These are phyloP conservation scores for Xenotilapia longispinis DNA, from an alignment of 2,113 vertebrate species.

Conservation along the genomic window DNA sequence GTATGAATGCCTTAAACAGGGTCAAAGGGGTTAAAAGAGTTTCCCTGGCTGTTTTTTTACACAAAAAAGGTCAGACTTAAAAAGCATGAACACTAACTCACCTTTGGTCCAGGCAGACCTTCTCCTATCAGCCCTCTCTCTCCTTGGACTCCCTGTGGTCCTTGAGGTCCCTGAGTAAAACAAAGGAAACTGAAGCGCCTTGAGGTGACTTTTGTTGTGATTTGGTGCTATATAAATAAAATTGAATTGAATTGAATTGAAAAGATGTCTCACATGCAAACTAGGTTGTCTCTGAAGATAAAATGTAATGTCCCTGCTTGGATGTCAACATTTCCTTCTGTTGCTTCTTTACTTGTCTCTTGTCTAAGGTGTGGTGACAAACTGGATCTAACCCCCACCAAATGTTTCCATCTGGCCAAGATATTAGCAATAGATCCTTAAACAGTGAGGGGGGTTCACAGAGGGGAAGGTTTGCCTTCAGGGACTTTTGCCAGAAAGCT, in stretches of 20 bases:
- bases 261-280: background rate
- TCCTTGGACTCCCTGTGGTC: slow-evolving; percentile 82
- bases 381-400: background rate
- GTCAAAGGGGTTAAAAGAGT: background rate
- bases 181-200: background rate
- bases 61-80: background rate
- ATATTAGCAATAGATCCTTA: background rate
- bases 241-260: too few species aligned
- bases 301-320: background rate
- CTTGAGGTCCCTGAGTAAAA: slow-evolving; percentile 79
- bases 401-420: background rate
- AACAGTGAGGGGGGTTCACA: background rate
- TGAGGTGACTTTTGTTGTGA: too few species aligned
- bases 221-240: too few species aligned
- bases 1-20: background rate
- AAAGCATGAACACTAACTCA: slow-evolving; percentile 35
- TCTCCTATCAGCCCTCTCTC: slow-evolving; percentile 81
- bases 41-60: background rate
- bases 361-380: background rate
- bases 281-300: background rate
- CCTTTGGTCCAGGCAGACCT: slow-evolving; percentile 85
- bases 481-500: background rate
- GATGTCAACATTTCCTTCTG: background rate
- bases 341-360: background rate
- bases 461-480: background rate